phyloP scores from a whole-genome alignment of 2,888 invertebrate species.

The Blera fallax region DNA sequence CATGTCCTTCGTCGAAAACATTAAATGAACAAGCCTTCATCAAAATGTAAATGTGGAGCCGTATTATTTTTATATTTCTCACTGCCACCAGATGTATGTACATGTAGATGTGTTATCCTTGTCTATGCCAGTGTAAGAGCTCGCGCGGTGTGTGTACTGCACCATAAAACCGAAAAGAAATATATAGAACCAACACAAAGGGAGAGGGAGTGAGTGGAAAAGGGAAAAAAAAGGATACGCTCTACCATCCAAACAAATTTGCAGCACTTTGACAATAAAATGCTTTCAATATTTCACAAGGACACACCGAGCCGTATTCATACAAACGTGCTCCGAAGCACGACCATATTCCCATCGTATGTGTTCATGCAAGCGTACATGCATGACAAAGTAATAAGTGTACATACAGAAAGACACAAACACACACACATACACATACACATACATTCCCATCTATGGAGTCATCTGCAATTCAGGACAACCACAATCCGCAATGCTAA shows the following conservation, averaged over 20 bases:
- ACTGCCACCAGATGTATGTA: not conserved
- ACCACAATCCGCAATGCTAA: constrained; percentile 60
- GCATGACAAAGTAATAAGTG: constrained; percentile 56
- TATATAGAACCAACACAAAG: not conserved
- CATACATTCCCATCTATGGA: constrained; percentile 8
- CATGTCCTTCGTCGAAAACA: constrained; percentile 60
- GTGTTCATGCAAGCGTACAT: constrained; percentile 35
- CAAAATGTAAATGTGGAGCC: constrained; percentile 39
- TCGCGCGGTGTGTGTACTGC: not conserved
- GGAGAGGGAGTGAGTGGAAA: not conserved
- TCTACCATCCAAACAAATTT: constrained; percentile 48
- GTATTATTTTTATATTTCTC: constrained; percentile 40
- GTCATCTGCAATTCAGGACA: constrained; percentile 61
- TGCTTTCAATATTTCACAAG: constrained; percentile 60
- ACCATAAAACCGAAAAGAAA: constrained; percentile 1
- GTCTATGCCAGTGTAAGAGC: not conserved
- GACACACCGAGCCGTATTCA: constrained; percentile 8
- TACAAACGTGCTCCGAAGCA: constrained; percentile 18
- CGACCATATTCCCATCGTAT: constrained; percentile 8
- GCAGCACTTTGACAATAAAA: constrained; percentile 51
- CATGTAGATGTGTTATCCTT: not conserved
- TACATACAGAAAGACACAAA: not conserved
- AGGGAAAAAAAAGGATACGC: constrained; percentile 10
- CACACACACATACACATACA: not conserved
- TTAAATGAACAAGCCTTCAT: constrained; percentile 63